Evolutionary conservation across 2,797 vertebrate species (phyloP), one percentile per base, ranked within the genome.

Genomic region (Microctenopoma stevenorrisi): DNA sequence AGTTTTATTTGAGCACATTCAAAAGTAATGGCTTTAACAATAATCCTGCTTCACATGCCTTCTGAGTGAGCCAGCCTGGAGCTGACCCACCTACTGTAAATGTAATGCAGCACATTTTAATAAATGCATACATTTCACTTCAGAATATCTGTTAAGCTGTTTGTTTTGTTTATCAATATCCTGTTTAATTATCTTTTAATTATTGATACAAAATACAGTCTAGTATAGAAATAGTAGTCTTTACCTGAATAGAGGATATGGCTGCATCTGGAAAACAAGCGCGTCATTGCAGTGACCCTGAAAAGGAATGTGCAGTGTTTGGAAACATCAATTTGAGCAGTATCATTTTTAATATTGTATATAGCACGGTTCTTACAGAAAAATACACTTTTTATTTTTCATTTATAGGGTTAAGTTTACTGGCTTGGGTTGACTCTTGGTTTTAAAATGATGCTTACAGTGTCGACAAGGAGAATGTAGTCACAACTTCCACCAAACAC

Each of bases 401-500:
- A 18, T 15, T 42, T 42, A 42, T 14, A 42, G 40, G 13, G 10
- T 42, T 42, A 9, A 44, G 16, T n/a, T 44, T n/a, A 16, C 2
- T n/a, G 25, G 25, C 25, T 3, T 47, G 18, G 11, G 10, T 9
- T 2, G 13, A 49, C 10, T 49, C 10, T 28, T 14, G 13, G 14
- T 50, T 14, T 26, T 2, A 7, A 50, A 25, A 8, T 26, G 22
- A 78, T 86, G 94, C 96, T 93, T 81, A 99, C 97, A 13, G 94
- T 96, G 91, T 99, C 96, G 55, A 96, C 93, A 14, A 96, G 95
- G 49, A 98, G 95, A 76, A 99, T 91, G 89, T 97, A 95, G 90
- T 98, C 96, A 83, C 96, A 98, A 84, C 97, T 98, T 68, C 97
- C 97, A 76, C 97, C 97, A 79, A 99, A 99, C 81, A 98, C 96